Conservation (phyloP, 2,113 vertebrate genomes). For the Ciconia stormi region DNA sequence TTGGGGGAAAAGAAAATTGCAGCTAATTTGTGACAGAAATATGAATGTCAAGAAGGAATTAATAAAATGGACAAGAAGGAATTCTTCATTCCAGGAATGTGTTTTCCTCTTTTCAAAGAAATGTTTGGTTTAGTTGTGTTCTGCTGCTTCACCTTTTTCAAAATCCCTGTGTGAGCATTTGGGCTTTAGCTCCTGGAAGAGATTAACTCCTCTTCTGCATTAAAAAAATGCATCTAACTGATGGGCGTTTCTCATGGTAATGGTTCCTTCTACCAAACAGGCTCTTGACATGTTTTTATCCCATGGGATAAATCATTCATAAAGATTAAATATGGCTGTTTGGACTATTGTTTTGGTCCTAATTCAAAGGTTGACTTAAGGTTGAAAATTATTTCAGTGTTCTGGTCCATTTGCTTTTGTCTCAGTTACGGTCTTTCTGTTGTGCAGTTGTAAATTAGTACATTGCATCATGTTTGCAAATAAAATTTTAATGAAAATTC, state of each 20-base stretch:
- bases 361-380: not conserved
- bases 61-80: not conserved
- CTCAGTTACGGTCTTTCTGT: not conserved
- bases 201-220: not conserved
- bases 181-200: not conserved
- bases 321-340: not conserved
- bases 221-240: not conserved
- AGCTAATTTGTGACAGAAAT: slow-evolving; percentile 14
- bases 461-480: not conserved
- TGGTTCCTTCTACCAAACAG: not conserved
- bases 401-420: not conserved
- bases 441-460: not conserved
- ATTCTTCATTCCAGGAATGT: not conserved
- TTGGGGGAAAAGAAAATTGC: not conserved
- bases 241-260: not conserved
- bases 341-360: not conserved
- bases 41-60: not conserved
- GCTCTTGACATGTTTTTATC: not conserved
- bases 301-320: not conserved
- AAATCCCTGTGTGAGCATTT: not conserved
- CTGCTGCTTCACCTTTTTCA: not conserved
- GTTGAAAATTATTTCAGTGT: not conserved
- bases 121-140: not conserved
- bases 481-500: not conserved
- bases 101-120: not conserved